These are phyloP conservation scores for Acrobasis consociella DNA, from an alignment of 2,888 invertebrate species.

Conservation along the genomic window DNA sequence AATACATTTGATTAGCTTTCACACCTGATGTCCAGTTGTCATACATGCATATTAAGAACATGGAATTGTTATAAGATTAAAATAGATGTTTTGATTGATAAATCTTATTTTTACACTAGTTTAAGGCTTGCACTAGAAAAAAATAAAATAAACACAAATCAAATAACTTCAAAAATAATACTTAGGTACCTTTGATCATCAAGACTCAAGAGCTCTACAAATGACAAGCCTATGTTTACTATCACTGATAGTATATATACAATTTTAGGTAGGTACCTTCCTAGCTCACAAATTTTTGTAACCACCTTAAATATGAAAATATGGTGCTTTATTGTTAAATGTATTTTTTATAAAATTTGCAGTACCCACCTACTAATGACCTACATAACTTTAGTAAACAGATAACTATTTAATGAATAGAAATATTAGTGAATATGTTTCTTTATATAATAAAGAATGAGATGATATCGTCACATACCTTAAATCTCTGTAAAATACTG, in stretches of 20 bases:
- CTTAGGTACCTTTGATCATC: too few relatives aligned
- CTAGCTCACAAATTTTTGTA: not conserved
- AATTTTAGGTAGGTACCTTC: too few relatives aligned
- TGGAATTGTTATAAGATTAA: not conserved
- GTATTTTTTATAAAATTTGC: not conserved
- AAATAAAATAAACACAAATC: too few relatives aligned
- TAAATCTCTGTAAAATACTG: not conserved
- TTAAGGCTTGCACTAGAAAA: too few relatives aligned
- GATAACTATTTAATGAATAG: not conserved
- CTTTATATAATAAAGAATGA: not conserved
- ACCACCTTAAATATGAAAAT: not conserved
- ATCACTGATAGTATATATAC: too few relatives aligned
- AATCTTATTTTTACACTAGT: not conserved
- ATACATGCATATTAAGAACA: not conserved
- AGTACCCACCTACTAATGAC: slow-evolving; percentile 4
- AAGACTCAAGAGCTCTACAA: too few relatives aligned
- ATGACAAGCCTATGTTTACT: too few relatives aligned
- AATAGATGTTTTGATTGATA: not conserved
- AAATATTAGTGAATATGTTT: not conserved
- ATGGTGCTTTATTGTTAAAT: not conserved
- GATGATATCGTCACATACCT: not conserved
- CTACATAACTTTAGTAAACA: slow-evolving; percentile 14
- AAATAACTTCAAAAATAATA: too few relatives aligned
- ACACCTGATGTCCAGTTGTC: not conserved
- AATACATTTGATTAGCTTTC: slow-evolving; percentile 11